Percentiles rank a stretch among this genome's conserved stretches.
phyloP scores from a whole-genome alignment of 2,888 invertebrate genomes.

The Andrena chrysosceles region DNA sequence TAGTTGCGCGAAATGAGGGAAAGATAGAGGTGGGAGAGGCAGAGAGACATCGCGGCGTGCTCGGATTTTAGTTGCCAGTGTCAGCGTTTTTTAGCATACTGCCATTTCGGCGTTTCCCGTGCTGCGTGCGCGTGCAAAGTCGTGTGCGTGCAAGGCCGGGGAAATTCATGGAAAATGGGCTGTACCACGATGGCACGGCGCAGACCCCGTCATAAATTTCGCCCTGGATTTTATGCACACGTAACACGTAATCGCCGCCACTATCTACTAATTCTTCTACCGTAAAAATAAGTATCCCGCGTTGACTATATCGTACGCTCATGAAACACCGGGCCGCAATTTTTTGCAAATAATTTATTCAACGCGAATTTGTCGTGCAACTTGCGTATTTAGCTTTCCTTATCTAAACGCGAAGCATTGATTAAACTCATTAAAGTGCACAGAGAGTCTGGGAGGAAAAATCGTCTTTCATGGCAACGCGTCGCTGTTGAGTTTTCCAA shows the following conservation, averaged over 20 bases:
- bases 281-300: constrained; percentile 16
- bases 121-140: constrained; percentile 49
- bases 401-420: constrained; percentile 10
- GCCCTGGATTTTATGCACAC: constrained; percentile 10
- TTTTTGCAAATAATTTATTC: constrained; percentile 45
- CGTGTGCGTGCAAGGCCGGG: constrained; percentile 39
- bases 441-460: background rate
- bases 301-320: background rate
- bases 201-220: constrained; percentile 43
- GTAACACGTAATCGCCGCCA: constrained; percentile 33
- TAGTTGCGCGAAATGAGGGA: constrained; percentile 23
- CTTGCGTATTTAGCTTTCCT: background rate
- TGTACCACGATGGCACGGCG: constrained; percentile 14
- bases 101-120: constrained; percentile 71
- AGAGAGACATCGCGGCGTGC: constrained; percentile 52
- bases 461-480: no score
- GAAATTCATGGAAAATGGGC: constrained; percentile 42
- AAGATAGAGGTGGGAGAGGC: constrained; percentile 23
- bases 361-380: constrained; percentile 1
- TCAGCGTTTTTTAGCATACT: constrained; percentile 73
- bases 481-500: no score
- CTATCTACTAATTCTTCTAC: constrained; percentile 34
- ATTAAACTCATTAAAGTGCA: constrained; percentile 10
- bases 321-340: background rate
- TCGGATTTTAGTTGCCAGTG: constrained; percentile 69